A percentile compares a stretch with the other conserved stretches of the same genome.
Evolutionary conservation across 2,797 vertebrate genomes (phyloP).

Genomic region (Halcyon smyrnensis): DNA sequence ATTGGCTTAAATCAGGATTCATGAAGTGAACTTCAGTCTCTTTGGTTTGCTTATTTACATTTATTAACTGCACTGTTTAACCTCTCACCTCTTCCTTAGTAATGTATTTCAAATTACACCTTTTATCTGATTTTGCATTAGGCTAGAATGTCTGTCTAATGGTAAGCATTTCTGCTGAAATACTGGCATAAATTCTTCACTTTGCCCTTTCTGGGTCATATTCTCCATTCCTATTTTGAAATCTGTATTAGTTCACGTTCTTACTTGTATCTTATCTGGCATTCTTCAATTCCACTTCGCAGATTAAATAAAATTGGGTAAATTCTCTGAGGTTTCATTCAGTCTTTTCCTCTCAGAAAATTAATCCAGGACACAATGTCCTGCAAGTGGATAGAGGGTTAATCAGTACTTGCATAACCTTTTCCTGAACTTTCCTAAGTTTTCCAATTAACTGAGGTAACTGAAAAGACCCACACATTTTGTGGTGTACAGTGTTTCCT

Average conservation of each 20-base stretch:
- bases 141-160: neutral
- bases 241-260: constrained; percentile 1
- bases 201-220: neutral
- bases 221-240: constrained; percentile 4
- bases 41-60: constrained; percentile 17
- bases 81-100: neutral
- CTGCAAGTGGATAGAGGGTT: constrained; percentile 35
- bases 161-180: neutral
- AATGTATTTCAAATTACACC: constrained; percentile 13
- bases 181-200: neutral
- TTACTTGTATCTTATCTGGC: constrained; percentile 8
- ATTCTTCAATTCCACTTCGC: constrained; percentile 6
- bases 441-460: constrained; percentile 79
- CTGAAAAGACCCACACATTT: neutral
- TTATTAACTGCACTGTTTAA: constrained; percentile 22
- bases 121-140: constrained; percentile 48
- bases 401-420: constrained; percentile 84
- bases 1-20: neutral
- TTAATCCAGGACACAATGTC: constrained; percentile 44
- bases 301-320: constrained; percentile 34
- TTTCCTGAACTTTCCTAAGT: constrained; percentile 80
- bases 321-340: constrained; percentile 50
- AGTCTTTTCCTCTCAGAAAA: constrained; percentile 42
- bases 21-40: neutral
- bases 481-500: neutral